phyloP scores from a whole-genome alignment of 2,888 invertebrate species.

The Ashinkailepas kermadecensis region DNA sequence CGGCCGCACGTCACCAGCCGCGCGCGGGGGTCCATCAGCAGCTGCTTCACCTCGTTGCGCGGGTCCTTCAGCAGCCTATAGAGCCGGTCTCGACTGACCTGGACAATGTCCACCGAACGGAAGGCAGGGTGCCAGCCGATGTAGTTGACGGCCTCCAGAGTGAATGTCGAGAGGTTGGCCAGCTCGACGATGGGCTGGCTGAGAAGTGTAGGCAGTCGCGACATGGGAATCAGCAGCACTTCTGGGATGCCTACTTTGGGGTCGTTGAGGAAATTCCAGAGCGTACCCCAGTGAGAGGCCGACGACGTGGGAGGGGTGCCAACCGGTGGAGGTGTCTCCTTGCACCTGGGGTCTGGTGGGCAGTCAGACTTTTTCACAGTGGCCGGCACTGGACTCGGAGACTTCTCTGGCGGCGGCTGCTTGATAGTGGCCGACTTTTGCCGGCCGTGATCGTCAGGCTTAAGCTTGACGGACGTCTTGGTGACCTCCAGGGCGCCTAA shows the following conservation, averaged over 20 bases:
- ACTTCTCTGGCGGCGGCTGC: background rate
- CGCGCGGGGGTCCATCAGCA: background rate
- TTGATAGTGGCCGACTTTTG: background rate
- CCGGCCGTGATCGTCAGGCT: background rate
- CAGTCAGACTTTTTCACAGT: background rate
- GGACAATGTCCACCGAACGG: background rate
- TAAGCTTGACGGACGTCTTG: background rate
- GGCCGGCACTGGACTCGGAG: background rate
- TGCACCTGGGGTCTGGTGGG: background rate
- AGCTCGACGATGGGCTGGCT: background rate
- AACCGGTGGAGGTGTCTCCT: background rate
- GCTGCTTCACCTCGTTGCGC: background rate
- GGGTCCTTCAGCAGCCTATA: constrained; percentile 17
- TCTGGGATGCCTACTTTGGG: constrained; percentile 13
- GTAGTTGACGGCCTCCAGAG: background rate
- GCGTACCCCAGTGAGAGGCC: background rate
- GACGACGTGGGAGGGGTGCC: background rate
- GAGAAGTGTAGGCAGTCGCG: background rate
- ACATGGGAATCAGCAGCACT: background rate
- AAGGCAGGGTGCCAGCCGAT: constrained; percentile 16
- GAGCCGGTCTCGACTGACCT: constrained; percentile 9
- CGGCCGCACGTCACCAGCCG: background rate
- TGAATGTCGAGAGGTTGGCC: background rate
- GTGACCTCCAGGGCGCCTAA: background rate
- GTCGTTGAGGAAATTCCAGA: constrained; percentile 8